Base-by-base conservation (phyloP, 1,140 invertebrate species). In the Stegodyphus dumicola region DNA sequence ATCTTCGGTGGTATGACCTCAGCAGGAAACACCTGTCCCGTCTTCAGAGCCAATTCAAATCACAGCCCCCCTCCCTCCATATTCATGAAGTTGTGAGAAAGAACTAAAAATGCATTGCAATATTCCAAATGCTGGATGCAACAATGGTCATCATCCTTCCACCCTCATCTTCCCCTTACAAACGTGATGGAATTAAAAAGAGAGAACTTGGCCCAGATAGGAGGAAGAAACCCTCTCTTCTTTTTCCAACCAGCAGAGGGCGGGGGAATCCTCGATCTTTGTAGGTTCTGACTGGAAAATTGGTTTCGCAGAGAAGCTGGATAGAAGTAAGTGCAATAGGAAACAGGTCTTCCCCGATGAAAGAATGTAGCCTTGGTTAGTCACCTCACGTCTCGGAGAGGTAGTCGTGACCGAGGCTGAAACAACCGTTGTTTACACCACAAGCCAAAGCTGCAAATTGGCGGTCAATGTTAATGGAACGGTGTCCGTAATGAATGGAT, bases 261-360 rank as follows among this genome's bases (percentile, higher is more conserved):
- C 13, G 33, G 33, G 33, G 33, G 33, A 33, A 33, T 33, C 33
- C 33, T 33, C 33, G 33, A 33, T 33, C 33, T 33, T 33, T 33
- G 33, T 33, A 33, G 33, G 33, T 33, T 33, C 33, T 33, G 33
- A 33, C 33, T 33, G 74, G 64, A 64, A 76, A 76, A 52, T 76
- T 15, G 71, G 53, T 76, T 76, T 60, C 53, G 74, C 64, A 56
- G 53, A 64, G 64, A 73, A 73, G 48, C 33, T 33, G 33, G 33
- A 33, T 33, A 33, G 33, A 33, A 33, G 33, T 33, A 33, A 33
- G 33, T 60, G 74, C n/a, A 66, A 77, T 67, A 66, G 76, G 76
- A 77, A 77, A 77, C 76, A 77, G 76, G 76, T 77, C 76, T 77
- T 77, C 76, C 60, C 64, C 18, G 18, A 7, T 60, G n/a, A 53